Base-by-base conservation (phyloP, 2,888 invertebrate genomes). In the Chymomyza amoena region DNA sequence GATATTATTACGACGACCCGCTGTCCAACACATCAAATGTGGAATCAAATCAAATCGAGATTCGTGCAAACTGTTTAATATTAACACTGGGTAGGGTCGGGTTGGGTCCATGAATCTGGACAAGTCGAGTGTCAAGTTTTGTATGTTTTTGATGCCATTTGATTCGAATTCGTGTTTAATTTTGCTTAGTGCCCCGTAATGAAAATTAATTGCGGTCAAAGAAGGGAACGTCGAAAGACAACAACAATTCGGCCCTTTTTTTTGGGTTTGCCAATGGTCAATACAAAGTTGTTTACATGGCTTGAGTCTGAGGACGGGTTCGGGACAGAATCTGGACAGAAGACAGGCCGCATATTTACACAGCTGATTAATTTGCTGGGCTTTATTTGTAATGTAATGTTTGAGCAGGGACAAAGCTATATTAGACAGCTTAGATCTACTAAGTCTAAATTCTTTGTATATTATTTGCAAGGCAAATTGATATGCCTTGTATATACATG, bases 81-180 rank as follows among this genome's bases (percentile, higher is more conserved):
- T 84, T 81, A 84, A 84, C 81, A 77, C 68, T 28, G 28, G 56
- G 28, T 20, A 18, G 28, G 45, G 20, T 20, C 28, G 28, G 28
- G 39, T 45, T 20, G 54, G 63, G 61, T 57, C 52, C 69, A 28
- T 50, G 57, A 7, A 16, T 64, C 68, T 45, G 32, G n/a, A n/a
- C n/a, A n/a, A n/a, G n/a, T 4, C 4, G 45, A 52, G 25, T 61
- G 57, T 51, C 7, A 54, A 20, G 64, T 50, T 61, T 32, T 32
- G 32, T 32, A 6, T 20, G 45, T 25, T 10, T 51, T 18, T 62
- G 70, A 16, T 57, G 63, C 73, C 56, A 64, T 80, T 80, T 83
- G 80, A 85, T 83, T 77, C 83, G 85, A 79, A 85, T 83, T 77
- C 83, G 85, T 79, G 78, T 79, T 84, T 83, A 84, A 85, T 83